Percentiles rank a stretch among this genome's conserved stretches.
Evolutionary conservation across 2,113 vertebrate genomes (phyloP).

Genomic region (Tauraco erythrolophus): DNA sequence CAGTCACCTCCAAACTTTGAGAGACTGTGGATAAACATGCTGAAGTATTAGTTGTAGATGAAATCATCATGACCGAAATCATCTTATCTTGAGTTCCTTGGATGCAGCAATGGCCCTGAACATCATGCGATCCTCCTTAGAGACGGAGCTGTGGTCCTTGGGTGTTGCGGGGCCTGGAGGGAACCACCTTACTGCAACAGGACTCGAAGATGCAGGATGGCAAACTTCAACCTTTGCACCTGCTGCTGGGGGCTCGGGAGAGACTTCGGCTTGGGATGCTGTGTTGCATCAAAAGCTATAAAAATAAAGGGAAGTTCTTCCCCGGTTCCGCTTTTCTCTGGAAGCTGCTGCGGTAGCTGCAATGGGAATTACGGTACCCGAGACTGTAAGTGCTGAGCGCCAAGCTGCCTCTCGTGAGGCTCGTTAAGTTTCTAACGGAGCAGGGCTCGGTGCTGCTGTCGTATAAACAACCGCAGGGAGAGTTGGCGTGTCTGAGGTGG

Average conservation of each 20-base stretch:
- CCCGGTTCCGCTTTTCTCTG: neutral
- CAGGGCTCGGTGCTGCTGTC: neutral
- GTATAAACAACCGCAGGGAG: neutral
- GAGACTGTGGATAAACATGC: neutral
- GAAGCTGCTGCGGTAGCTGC: neutral
- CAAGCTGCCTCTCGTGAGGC: neutral
- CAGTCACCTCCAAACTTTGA: neutral
- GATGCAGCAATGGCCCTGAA: neutral
- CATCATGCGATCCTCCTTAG: neutral
- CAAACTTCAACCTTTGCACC: neutral
- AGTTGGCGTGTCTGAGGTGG: neutral
- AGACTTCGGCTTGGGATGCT: neutral
- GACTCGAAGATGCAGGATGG: accelerated
- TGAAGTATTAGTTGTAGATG: neutral
- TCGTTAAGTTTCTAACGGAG: conserved; percentile 19
- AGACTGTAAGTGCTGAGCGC: neutral
- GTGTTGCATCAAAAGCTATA: neutral
- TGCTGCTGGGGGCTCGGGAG: neutral
- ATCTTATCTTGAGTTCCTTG: neutral
- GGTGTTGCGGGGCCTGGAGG: neutral
- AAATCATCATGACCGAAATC: neutral
- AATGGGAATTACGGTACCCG: accelerated
- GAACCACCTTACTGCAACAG: neutral
- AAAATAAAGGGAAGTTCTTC: neutral
- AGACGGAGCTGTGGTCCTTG: neutral